These are phyloP conservation scores for Phalacrocorax carbo DNA, from an alignment of 2,113 vertebrate genomes.

Conservation along the genomic window DNA sequence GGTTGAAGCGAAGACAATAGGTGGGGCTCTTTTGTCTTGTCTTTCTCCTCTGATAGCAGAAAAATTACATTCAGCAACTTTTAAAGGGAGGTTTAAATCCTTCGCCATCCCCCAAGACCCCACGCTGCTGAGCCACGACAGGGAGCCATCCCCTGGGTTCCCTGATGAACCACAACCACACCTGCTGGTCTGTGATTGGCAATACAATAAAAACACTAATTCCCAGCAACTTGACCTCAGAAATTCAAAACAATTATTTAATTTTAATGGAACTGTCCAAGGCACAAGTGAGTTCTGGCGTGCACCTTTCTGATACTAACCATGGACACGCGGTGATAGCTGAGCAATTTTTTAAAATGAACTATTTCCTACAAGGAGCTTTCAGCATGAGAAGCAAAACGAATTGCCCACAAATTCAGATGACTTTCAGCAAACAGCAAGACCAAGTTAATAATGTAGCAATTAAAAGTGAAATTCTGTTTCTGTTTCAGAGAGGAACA, in stretches of 20 bases:
- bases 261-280: not conserved
- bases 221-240: not conserved
- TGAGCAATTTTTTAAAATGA: not conserved
- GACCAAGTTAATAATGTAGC: not conserved
- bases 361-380: not conserved
- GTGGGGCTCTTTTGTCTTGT: not conserved
- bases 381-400: not conserved
- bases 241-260: not conserved
- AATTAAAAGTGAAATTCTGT: not conserved
- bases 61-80: rapidly evolving
- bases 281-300: not conserved
- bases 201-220: not conserved
- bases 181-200: too few relatives aligned
- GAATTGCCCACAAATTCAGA: not conserved
- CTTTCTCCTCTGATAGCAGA: not conserved
- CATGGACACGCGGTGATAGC: not conserved
- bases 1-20: too few relatives aligned
- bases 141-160: not conserved
- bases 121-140: rapidly evolving
- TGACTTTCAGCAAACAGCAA: not conserved
- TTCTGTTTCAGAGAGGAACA: not conserved
- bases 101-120: not conserved
- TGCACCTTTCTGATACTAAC: not conserved
- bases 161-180: not conserved
- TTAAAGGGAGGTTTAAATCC: not conserved